Base-by-base conservation (phyloP, 2,888 invertebrate genomes). In the Cataglyphis cursor region DNA sequence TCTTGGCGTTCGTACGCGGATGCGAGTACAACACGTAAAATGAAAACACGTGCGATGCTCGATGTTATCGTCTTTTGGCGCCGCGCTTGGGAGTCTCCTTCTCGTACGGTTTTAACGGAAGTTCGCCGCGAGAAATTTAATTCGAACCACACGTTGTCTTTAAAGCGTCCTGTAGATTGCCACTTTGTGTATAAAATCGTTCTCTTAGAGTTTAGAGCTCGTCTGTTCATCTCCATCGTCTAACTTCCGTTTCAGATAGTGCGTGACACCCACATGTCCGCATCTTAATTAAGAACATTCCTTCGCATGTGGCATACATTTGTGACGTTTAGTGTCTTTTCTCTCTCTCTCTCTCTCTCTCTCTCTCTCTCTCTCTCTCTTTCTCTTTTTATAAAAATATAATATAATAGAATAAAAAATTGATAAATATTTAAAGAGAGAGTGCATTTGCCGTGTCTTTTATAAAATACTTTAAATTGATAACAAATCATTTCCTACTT, bases 31-130 rank as follows among this genome's bases (percentile, higher is more conserved):
- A 87, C 88, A 87, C 88, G 90, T 93, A 92, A 92, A 92, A 89
- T 88, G 90, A 89, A 92, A 92, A 92, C 93, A 92, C 92, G 89
- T 92, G 93, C 88, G 90, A 91, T 89, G 85, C 86, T 76, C 86
- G 92, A 92, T 92, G 90, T 80, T 93, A 93, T 93, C 92, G 87
- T 62, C 82, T 72, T 80, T 83, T 90, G 92, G 92, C 92, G 92
- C 92, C 91, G 86, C 66, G 82, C 86, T 81, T 83, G 82, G 86
- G 81, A 82, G 66, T 85, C 88, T 88, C 85, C 85, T 84, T 76
- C 35, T 35, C 44, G 88, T 85, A 88, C 86, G 88, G 88, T 88
- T 86, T 89, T 85, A 87, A 83, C 92, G 93, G 92, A 93, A 92
- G 93, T 93, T 86, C 92, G 91, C 91, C 76, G 85, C 75, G 88